These are phyloP conservation scores for Zophobas atratus DNA, from an alignment of 1,140 invertebrate species.

Conservation along the genomic window DNA sequence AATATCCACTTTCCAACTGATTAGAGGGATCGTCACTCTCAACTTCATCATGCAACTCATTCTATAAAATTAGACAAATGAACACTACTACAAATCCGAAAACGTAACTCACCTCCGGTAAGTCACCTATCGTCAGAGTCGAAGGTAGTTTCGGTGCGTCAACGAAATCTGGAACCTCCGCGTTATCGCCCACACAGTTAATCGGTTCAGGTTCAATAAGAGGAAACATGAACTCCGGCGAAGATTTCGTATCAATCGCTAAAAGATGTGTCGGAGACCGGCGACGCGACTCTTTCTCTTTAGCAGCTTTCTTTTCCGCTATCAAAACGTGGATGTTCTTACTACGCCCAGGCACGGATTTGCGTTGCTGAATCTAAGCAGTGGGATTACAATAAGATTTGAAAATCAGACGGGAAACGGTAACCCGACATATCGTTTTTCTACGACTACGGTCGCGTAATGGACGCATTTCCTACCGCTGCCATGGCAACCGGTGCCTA, in stretches of 20 bases:
- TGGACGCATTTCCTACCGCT: too few relatives aligned
- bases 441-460: too few relatives aligned
- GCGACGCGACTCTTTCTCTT: constrained; percentile 57
- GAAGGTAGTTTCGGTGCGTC: constrained; percentile 17
- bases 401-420: too few relatives aligned
- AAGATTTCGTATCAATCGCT: not conserved
- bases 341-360: constrained; percentile 58
- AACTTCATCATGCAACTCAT: constrained; percentile 43
- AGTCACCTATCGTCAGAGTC: not conserved
- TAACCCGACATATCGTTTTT: too few relatives aligned
- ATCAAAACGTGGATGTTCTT: constrained; percentile 61
- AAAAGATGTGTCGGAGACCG: constrained; percentile 45
- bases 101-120: constrained; percentile 40
- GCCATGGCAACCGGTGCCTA: too few relatives aligned
- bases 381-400: not conserved
- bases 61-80: constrained; percentile 42
- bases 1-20: constrained; percentile 49
- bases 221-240: constrained; percentile 22
- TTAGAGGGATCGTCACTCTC: constrained; percentile 44
- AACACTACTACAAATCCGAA: constrained; percentile 45
- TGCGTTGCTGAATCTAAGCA: constrained; percentile 59
- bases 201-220: constrained; percentile 34
- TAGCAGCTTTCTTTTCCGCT: constrained; percentile 57
- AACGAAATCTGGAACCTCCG: constrained; percentile 39
- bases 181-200: constrained; percentile 36